Evolutionary conservation across 1,140 invertebrate species (phyloP).

Genomic region (Portunus trituberculatus): DNA sequence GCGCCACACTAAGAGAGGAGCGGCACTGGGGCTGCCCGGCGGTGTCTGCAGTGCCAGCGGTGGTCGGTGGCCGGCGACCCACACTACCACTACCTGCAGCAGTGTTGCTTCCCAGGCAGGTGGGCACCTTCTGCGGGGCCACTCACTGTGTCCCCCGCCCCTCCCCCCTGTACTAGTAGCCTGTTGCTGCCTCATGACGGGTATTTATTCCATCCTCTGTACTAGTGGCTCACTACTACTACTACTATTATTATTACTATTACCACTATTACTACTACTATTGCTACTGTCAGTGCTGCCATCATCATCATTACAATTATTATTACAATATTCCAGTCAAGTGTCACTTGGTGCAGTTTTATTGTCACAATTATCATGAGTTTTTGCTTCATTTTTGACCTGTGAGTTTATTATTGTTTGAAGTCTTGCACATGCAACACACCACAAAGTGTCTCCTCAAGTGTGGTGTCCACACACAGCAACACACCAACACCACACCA

Average conservation of each 20-base stretch:
- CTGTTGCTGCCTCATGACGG: conserved; percentile 66
- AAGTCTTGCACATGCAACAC: too few species aligned
- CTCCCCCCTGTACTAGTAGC: conserved; percentile 45
- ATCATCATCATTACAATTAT: too few species aligned
- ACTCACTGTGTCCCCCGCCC: conserved; percentile 39
- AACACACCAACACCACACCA: too few species aligned
- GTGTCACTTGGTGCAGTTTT: too few species aligned
- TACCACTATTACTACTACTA: conserved; percentile 6
- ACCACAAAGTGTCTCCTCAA: too few species aligned
- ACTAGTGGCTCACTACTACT: conserved; percentile 62
- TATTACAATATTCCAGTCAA: too few species aligned
- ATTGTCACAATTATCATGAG: too few species aligned
- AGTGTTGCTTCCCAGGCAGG: conserved; percentile 70
- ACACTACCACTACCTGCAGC: conserved; percentile 64
- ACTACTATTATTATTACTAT: background rate
- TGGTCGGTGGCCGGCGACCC: background rate
- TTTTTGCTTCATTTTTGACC: too few species aligned
- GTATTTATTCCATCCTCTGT: conserved; percentile 71
- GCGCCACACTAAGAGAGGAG: background rate
- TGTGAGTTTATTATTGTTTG: too few species aligned
- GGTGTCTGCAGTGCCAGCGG: background rate
- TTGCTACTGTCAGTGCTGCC: background rate
- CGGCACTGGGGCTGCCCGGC: background rate
- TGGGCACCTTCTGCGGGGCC: conserved; percentile 73
- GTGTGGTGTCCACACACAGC: too few species aligned